Evolutionary conservation across 2,888 invertebrate species (phyloP).

Genomic region (Lycaena phlaeas): DNA sequence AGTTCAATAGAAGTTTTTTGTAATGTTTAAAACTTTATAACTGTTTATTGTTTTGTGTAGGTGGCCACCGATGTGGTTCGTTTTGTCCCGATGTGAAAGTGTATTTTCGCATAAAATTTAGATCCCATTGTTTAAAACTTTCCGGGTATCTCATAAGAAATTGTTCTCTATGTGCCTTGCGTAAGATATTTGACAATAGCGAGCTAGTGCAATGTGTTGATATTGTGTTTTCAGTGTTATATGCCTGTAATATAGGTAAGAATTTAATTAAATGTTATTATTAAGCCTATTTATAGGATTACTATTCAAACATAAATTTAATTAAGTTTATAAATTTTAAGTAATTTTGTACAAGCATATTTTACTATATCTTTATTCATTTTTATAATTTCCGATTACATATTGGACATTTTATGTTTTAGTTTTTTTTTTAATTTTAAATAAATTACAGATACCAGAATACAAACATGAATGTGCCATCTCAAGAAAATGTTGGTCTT

Average conservation of each 20-base stretch:
- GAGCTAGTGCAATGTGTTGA: constrained; percentile 34
- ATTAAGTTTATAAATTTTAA: too few relatives aligned
- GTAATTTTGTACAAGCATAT: too few relatives aligned
- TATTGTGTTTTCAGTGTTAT: constrained; percentile 17
- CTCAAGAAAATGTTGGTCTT: constrained; percentile 48
- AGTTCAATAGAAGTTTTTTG: constrained; percentile 26
- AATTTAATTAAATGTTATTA: too few relatives aligned
- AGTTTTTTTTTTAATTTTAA: neutral
- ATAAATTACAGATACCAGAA: constrained; percentile 11
- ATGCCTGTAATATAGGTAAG: constrained; percentile 16
- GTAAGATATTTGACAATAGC: constrained; percentile 31
- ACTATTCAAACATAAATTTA: too few relatives aligned
- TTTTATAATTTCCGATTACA: too few relatives aligned
- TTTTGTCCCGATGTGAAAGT: constrained; percentile 64
- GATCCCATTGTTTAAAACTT: constrained; percentile 65
- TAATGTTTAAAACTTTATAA: constrained; percentile 40
- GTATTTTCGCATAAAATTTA: constrained; percentile 66
- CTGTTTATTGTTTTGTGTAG: constrained; percentile 67
- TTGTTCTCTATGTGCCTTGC: constrained; percentile 39
- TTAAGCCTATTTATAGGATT: too few relatives aligned
- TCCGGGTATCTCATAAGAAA: constrained; percentile 56
- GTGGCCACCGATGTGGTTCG: constrained; percentile 50
- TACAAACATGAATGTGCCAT: constrained; percentile 35
- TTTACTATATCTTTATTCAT: too few relatives aligned
- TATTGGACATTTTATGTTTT: too few relatives aligned